These are phyloP conservation scores for Pachycephala philippinensis DNA, from an alignment of 2,113 vertebrate genomes.

Conservation along the genomic window DNA sequence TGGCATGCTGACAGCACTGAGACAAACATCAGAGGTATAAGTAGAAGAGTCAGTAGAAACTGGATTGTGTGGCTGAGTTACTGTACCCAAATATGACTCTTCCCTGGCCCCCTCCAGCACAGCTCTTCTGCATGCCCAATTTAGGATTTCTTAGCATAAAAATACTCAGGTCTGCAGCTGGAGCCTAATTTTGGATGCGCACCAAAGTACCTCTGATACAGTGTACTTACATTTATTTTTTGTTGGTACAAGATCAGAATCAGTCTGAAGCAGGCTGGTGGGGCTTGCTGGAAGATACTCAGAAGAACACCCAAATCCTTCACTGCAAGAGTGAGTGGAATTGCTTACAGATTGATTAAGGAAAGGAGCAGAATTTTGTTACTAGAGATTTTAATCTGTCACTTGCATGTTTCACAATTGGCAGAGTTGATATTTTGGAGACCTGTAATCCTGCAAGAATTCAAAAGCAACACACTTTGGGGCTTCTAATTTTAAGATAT, in stretches of 20 bases:
- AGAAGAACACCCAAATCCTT: background rate
- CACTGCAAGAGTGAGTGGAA: background rate
- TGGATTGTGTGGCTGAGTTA: background rate
- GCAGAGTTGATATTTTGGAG: slow-evolving; percentile 2
- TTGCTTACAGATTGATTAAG: background rate
- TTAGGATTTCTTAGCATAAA: background rate
- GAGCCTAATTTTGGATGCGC: background rate
- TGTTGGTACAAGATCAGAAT: background rate
- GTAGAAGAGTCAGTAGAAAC: background rate
- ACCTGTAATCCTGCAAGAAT: slow-evolving; percentile 11
- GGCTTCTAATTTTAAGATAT: background rate
- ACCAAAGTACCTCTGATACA: background rate
- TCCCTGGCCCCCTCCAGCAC: background rate
- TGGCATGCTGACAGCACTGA: background rate
- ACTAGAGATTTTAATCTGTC: background rate
- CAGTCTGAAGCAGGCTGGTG: background rate
- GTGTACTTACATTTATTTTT: background rate
- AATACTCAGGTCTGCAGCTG: background rate
- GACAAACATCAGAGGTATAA: background rate
- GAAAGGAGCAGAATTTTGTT: background rate
- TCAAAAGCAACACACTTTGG: background rate
- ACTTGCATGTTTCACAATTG: background rate
- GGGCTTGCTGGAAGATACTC: background rate
- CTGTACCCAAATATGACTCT: background rate
- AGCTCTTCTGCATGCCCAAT: background rate